Evolutionary conservation across 2,113 vertebrate species (phyloP), one percentile per base, ranked within the genome.

Genomic region (Carassius carassius): DNA sequence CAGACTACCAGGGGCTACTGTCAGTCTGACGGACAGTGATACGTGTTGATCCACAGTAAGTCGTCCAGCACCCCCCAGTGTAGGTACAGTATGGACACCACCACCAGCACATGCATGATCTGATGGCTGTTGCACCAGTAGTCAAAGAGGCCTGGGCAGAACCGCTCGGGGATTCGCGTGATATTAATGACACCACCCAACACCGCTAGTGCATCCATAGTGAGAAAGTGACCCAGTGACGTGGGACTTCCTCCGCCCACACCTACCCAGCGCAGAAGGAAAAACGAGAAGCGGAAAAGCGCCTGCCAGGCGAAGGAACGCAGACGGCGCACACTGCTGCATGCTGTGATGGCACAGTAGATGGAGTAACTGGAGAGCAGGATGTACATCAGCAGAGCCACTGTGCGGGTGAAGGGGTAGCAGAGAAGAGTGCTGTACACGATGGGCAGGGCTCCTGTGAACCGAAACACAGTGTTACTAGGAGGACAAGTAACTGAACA

Each of bases 81-180:
- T 89, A 98, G 93, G 89, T 97, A 96, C 1, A 97, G 93, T 88
- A 98, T 97, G 91, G 96, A 97, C 79, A 94, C 95, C 84, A 98
- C 97, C 89, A 97, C 96, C 90, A 98, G 93, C 37, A 98, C 95
- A 69, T 98, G 97, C 97, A 97, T 98, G 91, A 98, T 97, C 93
- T 98, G 97, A 93, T 98, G 97, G 81, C 96, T 97, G 92, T 97
- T 98, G 90, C 96, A 96, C 96, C 97, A 97, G 93, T 97, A 98
- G 95, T 98, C 97, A 56, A 98, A 98, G 84, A 94, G 94, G 58
- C 97, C 97, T 0, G 97, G 97, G 21, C 94, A 92, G 92, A 96
- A 96, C 63, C 96, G 95, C 91, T 98, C 97, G 0, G 97, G 97
- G 84, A 97, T 93, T 51, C 97, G 95, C 0, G 93, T 93, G 91